phyloP scores from a whole-genome alignment of 2,113 vertebrate species.

The Mohoua ochrocephala region DNA sequence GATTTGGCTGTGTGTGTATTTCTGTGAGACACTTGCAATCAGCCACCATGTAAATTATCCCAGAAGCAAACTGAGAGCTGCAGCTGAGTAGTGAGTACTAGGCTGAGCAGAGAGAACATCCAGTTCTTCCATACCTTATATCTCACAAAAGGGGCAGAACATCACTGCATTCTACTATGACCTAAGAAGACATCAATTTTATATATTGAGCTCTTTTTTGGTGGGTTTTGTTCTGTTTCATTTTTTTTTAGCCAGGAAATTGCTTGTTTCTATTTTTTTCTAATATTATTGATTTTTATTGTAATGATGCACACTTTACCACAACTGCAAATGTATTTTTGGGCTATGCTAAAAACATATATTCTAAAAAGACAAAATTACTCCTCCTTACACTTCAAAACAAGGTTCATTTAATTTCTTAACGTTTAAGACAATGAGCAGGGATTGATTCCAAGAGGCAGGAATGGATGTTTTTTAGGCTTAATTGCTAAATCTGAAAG shows the following conservation, averaged over 20 bases:
- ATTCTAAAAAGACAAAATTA: background rate
- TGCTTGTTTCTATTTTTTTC: background rate
- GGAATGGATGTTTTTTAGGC: background rate
- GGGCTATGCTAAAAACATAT: background rate
- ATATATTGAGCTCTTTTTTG: background rate
- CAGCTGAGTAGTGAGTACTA: background rate
- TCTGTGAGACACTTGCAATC: constrained; percentile 36
- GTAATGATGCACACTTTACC: background rate
- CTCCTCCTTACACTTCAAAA: background rate
- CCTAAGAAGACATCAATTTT: background rate
- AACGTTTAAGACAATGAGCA: background rate
- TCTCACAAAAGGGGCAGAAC: background rate
- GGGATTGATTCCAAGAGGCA: background rate
- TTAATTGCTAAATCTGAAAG: background rate
- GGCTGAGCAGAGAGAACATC: constrained; percentile 25
- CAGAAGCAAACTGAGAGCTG: constrained; percentile 44
- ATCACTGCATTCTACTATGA: background rate
- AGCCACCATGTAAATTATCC: constrained; percentile 33
- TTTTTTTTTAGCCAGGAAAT: background rate
- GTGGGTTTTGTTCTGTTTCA: background rate
- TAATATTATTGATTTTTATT: background rate
- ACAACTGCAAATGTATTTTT: background rate
- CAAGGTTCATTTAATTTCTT: background rate
- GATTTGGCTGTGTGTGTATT: constrained; percentile 33
- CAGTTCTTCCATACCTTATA: background rate